These are phyloP conservation scores for Oreocharis arfaki DNA, from an alignment of 2,113 vertebrate genomes.

Conservation along the genomic window DNA sequence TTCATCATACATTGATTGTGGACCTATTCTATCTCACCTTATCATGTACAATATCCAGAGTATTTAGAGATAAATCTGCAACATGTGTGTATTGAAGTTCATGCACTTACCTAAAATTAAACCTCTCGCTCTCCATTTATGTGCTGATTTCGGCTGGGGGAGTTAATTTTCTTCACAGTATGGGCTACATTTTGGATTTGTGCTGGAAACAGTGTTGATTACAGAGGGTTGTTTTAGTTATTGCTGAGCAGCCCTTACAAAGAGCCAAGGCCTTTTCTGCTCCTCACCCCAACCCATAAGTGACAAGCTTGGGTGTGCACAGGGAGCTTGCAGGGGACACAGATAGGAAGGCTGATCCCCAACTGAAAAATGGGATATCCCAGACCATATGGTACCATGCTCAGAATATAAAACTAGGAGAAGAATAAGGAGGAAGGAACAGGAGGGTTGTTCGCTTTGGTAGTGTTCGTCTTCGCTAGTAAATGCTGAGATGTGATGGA, in stretches of 20 bases:
- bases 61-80: slow-evolving; percentile 2
- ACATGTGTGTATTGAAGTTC: not conserved
- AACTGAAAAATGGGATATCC: not conserved
- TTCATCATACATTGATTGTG: not conserved
- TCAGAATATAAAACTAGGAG: not conserved
- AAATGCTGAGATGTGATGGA: not conserved
- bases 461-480: rapidly evolving
- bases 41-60: not conserved
- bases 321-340: too few relatives aligned
- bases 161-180: not conserved
- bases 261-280: not conserved
- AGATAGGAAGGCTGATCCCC: not conserved
- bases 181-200: not conserved
- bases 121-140: not conserved
- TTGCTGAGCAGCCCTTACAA: not conserved
- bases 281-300: not conserved
- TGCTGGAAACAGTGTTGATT: not conserved
- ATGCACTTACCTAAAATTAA: not conserved
- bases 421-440: not conserved
- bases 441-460: not conserved
- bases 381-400: too few relatives aligned
- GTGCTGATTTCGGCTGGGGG: not conserved
- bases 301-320: rapidly evolving
- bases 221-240: not conserved
- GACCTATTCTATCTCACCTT: not conserved